Conservation (phyloP, 2,113 vertebrate species). For the Ptychochromis oligacanthus region DNA sequence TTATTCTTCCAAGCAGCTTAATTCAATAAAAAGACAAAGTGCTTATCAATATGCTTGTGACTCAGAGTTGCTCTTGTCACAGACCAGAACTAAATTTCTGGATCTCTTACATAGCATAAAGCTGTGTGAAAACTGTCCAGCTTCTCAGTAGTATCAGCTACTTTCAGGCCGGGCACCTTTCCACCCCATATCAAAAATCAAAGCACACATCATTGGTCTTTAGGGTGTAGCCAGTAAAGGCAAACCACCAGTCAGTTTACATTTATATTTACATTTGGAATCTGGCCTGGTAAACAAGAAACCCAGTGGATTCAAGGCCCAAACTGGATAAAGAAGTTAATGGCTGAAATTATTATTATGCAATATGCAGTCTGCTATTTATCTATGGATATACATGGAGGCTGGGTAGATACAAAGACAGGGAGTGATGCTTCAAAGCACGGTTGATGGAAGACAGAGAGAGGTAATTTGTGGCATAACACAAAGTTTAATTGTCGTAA, state of each 20-base stretch:
- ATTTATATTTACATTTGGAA: slow-evolving; percentile 28
- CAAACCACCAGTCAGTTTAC: neutral
- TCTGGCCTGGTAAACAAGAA: neutral
- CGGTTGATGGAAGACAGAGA: slow-evolving; percentile 31
- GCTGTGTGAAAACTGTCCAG: neutral
- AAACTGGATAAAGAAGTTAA: slow-evolving; percentile 41
- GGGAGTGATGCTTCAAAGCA: slow-evolving; percentile 3
- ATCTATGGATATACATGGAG: slow-evolving; percentile 14
- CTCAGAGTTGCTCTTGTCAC: slow-evolving; percentile 30
- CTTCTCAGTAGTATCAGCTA: neutral
- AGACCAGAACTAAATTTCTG: slow-evolving; percentile 42
- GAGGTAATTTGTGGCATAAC: slow-evolving; percentile 38
- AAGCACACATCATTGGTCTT: slow-evolving; percentile 53
- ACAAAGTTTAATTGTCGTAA: slow-evolving; percentile 55
- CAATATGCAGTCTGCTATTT: slow-evolving; percentile 37
- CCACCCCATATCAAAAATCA: slow-evolving; percentile 48
- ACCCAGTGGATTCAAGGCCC: neutral
- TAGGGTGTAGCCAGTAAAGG: slow-evolving; percentile 13
- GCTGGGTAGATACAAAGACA: neutral
- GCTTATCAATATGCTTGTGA: slow-evolving; percentile 53
- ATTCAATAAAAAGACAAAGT: slow-evolving; percentile 21
- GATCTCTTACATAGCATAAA: slow-evolving; percentile 1
- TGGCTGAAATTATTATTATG: slow-evolving; percentile 38
- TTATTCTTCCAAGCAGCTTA: neutral
- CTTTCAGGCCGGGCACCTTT: slow-evolving; percentile 6